These are phyloP conservation scores for Clarias macrocephalus DNA, from an alignment of 2,113 vertebrate genomes.

Conservation along the genomic window DNA sequence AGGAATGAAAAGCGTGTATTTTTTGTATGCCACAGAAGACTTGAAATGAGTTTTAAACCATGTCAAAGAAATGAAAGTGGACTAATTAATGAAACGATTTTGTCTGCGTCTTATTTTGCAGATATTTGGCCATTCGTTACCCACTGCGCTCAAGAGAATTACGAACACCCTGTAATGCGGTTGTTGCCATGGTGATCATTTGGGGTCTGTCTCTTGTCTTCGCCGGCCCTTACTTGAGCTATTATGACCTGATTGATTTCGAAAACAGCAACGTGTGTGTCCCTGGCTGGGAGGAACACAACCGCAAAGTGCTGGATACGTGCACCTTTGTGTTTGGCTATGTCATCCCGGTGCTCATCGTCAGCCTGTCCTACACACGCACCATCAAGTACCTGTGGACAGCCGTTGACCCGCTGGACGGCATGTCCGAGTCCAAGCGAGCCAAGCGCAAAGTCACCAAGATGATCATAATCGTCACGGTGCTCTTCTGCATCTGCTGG, in stretches of 20 bases:
- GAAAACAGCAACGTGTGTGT: slow-evolving; percentile 83
- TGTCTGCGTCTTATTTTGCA: slow-evolving; percentile 55
- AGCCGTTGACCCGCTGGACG: slow-evolving; percentile 81
- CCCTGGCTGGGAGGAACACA: slow-evolving; percentile 82
- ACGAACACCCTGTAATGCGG: slow-evolving; percentile 77
- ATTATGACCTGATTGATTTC: slow-evolving; percentile 82
- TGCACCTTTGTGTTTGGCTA: slow-evolving; percentile 84
- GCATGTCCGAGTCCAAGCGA: slow-evolving; percentile 83
- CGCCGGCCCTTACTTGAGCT: slow-evolving; percentile 83
- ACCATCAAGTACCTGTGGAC: slow-evolving; percentile 90
- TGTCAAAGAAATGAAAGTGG: neutral
- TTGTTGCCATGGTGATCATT: slow-evolving; percentile 81
- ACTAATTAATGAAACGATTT: neutral
- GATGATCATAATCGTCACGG: slow-evolving; percentile 88
- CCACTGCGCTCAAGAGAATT: slow-evolving; percentile 81
- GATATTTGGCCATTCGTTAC: slow-evolving; percentile 85
- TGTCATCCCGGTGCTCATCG: slow-evolving; percentile 81
- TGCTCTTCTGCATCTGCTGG: slow-evolving; percentile 89
- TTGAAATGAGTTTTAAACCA: neutral
- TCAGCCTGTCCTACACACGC: slow-evolving; percentile 83
- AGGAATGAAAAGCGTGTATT: neutral
- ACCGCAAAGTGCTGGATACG: slow-evolving; percentile 82
- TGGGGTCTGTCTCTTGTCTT: slow-evolving; percentile 84
- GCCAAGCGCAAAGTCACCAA: slow-evolving; percentile 88
- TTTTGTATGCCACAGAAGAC: neutral